These are phyloP conservation scores for Trissolcus japonicus DNA, from an alignment of 2,888 invertebrate genomes.

Conservation along the genomic window DNA sequence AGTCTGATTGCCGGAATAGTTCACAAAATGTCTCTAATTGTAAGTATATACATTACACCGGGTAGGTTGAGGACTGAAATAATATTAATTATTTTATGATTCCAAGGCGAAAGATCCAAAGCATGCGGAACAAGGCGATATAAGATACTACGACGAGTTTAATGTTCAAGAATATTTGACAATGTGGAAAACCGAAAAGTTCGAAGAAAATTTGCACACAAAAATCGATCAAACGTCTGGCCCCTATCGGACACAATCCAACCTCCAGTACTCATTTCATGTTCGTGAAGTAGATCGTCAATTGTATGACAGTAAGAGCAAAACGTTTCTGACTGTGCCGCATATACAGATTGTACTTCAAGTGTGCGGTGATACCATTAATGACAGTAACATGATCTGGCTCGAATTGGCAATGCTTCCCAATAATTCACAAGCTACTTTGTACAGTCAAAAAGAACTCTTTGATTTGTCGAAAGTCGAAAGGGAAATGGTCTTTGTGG, in stretches of 20 bases:
- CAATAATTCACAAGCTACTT: not conserved
- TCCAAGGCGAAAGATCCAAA: not conserved
- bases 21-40: too few relatives aligned
- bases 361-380: not conserved
- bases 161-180: conserved; percentile 1
- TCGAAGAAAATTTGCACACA: not conserved
- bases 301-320: not conserved
- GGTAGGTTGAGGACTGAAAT: too few relatives aligned
- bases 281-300: conserved; percentile 6
- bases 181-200: conserved; percentile 3
- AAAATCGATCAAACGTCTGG: conserved; percentile 2
- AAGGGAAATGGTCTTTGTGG: not conserved
- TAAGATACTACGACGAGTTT: not conserved
- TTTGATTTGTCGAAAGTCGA: not conserved
- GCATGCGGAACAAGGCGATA: not conserved
- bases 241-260: not conserved
- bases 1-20: not conserved
- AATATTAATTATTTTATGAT: too few relatives aligned
- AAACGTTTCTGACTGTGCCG: not conserved
- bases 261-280: conserved; percentile 4
- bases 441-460: conserved; percentile 5
- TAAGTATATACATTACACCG: too few relatives aligned
- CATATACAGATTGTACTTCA: conserved; percentile 2
- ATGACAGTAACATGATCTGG: not conserved
- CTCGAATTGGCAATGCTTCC: conserved; percentile 3